Percentiles rank a stretch among this genome's conserved stretches.
phyloP scores from a whole-genome alignment of 2,888 invertebrate species.

The Hypolimnas misippus region DNA sequence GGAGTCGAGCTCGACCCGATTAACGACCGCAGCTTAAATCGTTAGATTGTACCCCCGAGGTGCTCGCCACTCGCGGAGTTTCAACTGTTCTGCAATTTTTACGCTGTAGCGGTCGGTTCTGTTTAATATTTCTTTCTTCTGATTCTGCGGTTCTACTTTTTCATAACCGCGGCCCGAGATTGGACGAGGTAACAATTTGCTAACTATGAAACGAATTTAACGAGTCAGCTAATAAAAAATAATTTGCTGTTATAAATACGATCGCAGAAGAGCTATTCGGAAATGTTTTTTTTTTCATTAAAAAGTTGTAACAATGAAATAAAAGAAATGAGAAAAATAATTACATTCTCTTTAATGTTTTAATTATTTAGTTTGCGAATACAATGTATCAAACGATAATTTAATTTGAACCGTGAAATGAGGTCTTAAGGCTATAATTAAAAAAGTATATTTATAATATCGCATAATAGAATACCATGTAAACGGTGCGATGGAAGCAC shows the following conservation, averaged over 20 bases:
- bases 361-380: too few relatives aligned
- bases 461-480: too few relatives aligned
- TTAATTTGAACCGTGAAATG: too few relatives aligned
- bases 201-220: conserved; percentile 26
- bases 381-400: too few relatives aligned
- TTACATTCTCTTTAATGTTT: too few relatives aligned
- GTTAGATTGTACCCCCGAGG: conserved; percentile 40
- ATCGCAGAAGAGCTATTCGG: neutral
- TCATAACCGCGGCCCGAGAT: conserved; percentile 29
- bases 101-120: conserved; percentile 30
- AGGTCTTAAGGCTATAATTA: too few relatives aligned
- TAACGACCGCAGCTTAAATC: conserved; percentile 45
- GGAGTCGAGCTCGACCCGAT: conserved; percentile 40
- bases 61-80: conserved; percentile 37
- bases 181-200: conserved; percentile 32
- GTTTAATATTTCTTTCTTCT: conserved; percentile 34
- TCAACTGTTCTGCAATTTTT: conserved; percentile 40
- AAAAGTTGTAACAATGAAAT: too few relatives aligned
- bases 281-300: too few relatives aligned
- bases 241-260: neutral
- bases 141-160: conserved; percentile 32
- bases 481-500: too few relatives aligned
- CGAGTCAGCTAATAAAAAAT: conserved; percentile 22
- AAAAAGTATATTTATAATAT: too few relatives aligned
- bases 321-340: too few relatives aligned